These are phyloP conservation scores for Drosophila orosa DNA, from an alignment of 1,140 invertebrate species.

Conservation along the genomic window DNA sequence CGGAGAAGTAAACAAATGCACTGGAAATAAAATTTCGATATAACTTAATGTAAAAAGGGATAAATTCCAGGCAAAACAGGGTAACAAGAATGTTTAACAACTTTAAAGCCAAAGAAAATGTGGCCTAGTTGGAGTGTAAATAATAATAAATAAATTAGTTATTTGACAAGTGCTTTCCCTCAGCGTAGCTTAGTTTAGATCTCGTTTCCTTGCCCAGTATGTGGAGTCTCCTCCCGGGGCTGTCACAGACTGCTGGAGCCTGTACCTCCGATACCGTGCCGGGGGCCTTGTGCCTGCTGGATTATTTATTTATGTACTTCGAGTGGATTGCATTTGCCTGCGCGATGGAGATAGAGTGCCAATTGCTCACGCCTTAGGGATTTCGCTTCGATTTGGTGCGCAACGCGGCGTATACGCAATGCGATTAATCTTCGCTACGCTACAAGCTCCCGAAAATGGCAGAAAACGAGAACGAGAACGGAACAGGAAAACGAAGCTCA, in stretches of 20 bases:
- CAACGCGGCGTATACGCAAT: conserved; percentile 61
- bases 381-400: conserved; percentile 46
- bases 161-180: not conserved
- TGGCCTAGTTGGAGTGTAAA: not conserved
- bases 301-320: conserved; percentile 52
- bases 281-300: conserved; percentile 34
- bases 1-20: conserved; percentile 10
- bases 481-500: conserved; percentile 7
- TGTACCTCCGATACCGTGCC: conserved; percentile 4
- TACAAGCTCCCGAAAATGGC: not conserved
- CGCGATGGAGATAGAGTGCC: conserved; percentile 59
- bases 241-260: conserved; percentile 76
- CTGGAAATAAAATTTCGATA: not conserved
- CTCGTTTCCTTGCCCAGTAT: not conserved
- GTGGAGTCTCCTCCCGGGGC: conserved; percentile 3
- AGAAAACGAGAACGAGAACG: not conserved
- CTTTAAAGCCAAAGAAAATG: not conserved
- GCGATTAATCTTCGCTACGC: conserved; percentile 59
- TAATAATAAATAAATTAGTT: not conserved
- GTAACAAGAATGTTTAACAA: too few species aligned
- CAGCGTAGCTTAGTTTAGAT: not conserved
- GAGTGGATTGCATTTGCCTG: conserved; percentile 42
- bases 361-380: conserved; percentile 58
- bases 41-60: not conserved
- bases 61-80: too few species aligned